Evolutionary conservation across 2,888 invertebrate species (phyloP), one percentile per base, ranked within the genome.

Genomic region (Coelopa pilipes): DNA sequence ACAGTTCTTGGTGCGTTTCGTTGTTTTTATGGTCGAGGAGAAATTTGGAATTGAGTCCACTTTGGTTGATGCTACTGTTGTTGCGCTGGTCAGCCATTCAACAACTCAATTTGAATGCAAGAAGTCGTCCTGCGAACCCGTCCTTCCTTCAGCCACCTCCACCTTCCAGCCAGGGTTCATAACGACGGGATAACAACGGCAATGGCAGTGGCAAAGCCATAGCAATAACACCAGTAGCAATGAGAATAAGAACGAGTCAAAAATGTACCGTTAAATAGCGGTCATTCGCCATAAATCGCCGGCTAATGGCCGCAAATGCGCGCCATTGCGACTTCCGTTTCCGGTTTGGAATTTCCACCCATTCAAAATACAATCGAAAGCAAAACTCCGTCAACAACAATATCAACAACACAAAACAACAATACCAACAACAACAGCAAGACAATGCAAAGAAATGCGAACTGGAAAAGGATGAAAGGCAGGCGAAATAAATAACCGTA

Each of bases 271-370:
- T 21, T 70, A 60, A 60, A n/a, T 47, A 60, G 70, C 60, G 70
- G 70, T 70, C 70, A 70, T 60, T 70, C 49, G 70, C 70, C 45
- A 70, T 70, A 70, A 70, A 70, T 70, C 49, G 49, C 21, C 70
- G 59, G 15, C 46, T 70, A 70, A 70, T 70, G 59, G 70, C 60
- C 17, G n/a, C 13, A 19, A 45, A 66, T 21, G 55, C 57, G 55
- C 57, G 49, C 57, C 10, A 68, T 68, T 45, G 11, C 68, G 45
- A 57, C 57, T 45, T 68, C 68, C 68, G 68, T 75, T 69, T 70
- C 62, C 60, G 15, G 59, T 59, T 49, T 34, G 34, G 53, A 53
- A 53, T 53, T 53, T 53, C 13, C 53, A 53, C 2, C 53, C 53
- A 53, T 15, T 15, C 13, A 53, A 53, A 53, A 53, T 53, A 2